Conservation (phyloP, 1,140 invertebrate species). For the Leptinotarsa defecta region DNA sequence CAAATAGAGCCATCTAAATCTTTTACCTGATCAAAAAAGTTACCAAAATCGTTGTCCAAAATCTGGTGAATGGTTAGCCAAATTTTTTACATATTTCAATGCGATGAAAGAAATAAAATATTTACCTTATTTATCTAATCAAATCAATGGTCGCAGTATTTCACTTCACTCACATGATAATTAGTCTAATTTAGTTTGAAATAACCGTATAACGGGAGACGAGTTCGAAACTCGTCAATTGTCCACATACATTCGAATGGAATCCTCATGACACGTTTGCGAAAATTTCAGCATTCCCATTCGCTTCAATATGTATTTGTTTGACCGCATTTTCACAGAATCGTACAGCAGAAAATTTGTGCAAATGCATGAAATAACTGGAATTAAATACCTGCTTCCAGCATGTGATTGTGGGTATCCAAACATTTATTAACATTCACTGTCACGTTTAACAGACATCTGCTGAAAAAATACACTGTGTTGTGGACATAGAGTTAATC, state of each 20-base stretch:
- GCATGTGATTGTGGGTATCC: conserved; percentile 3
- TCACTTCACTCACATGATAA: no score
- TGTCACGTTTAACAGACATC: conserved; percentile 11
- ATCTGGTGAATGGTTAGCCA: no score
- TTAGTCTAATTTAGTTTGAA: no score
- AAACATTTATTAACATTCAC: conserved; percentile 23
- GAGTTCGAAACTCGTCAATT: background rate
- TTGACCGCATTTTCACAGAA: background rate
- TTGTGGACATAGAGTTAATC: background rate
- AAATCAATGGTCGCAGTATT: no score
- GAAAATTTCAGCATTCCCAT: conserved; percentile 1
- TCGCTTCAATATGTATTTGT: background rate
- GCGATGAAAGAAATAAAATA: no score
- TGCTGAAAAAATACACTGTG: background rate
- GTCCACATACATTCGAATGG: background rate
- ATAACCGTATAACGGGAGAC: no score
- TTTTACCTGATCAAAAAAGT: no score
- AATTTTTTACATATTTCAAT: no score
- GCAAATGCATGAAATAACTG: background rate
- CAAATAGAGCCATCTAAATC: no score
- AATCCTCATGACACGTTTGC: background rate
- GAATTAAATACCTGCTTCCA: conserved; percentile 4
- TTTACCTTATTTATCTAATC: no score
- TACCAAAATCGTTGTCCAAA: no score
- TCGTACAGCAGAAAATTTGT: background rate